Conservation (phyloP, 2,113 vertebrate species). For the Gallinago jamesoni region DNA sequence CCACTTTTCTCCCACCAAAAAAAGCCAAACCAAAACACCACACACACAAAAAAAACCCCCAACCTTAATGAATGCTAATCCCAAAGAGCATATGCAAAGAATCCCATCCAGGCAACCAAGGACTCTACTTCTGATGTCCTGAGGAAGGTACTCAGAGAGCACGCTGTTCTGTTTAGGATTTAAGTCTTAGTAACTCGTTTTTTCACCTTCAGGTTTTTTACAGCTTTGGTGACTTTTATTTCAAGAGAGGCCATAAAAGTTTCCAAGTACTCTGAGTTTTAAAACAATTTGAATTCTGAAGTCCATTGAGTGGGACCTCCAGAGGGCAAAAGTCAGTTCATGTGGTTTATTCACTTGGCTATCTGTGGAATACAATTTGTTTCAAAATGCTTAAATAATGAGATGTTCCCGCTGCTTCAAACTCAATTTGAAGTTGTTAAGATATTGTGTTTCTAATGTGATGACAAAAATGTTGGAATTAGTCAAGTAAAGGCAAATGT, state of each 20-base stretch:
- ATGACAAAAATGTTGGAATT: background rate
- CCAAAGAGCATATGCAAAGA: background rate
- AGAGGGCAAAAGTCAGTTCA: background rate
- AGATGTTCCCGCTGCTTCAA: conserved; percentile 14
- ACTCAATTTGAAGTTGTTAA: background rate
- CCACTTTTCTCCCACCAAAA: background rate
- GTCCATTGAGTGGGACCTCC: background rate
- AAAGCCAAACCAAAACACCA: too few relatives aligned
- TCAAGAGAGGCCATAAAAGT: background rate
- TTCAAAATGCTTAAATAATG: conserved; percentile 46
- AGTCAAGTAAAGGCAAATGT: background rate
- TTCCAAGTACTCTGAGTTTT: background rate
- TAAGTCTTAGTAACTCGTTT: background rate
- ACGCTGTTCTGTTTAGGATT: background rate
- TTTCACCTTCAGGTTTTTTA: background rate
- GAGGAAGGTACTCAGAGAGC: background rate
- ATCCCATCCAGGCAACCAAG: background rate
- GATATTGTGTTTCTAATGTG: background rate
- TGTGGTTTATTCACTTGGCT: background rate
- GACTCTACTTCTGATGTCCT: background rate
- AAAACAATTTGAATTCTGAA: background rate
- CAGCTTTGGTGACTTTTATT: background rate
- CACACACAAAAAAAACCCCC: background rate
- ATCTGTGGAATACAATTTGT: background rate
- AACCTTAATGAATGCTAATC: background rate